These are phyloP conservation scores for Cactoblastis cactorum DNA, from an alignment of 2,888 invertebrate species.

Conservation along the genomic window DNA sequence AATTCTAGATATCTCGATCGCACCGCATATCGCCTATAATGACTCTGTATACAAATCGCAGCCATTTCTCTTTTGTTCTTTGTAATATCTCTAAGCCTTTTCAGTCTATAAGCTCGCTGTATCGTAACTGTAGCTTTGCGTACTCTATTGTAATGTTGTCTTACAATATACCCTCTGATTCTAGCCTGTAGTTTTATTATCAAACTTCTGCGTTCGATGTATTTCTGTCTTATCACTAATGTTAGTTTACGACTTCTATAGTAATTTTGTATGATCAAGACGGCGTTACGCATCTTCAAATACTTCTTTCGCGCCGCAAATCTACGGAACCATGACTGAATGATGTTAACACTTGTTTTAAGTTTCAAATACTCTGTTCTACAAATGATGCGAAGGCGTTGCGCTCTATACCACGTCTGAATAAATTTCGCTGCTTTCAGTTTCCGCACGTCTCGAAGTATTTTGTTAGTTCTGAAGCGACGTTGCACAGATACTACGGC, in stretches of 20 bases:
- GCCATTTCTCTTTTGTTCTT: constrained; percentile 40
- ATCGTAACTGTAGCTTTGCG: constrained; percentile 34
- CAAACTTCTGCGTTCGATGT: constrained; percentile 29
- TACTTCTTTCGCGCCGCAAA: constrained; percentile 39
- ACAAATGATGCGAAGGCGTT: constrained; percentile 38
- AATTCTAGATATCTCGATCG: constrained; percentile 44
- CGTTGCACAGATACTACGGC: constrained; percentile 52
- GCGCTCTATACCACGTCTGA: constrained; percentile 57
- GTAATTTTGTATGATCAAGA: constrained; percentile 53
- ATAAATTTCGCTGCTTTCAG: constrained; percentile 48
- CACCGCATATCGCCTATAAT: constrained; percentile 48
- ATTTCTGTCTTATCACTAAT: constrained; percentile 34
- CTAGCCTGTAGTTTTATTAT: constrained; percentile 41
- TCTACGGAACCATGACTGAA: constrained; percentile 62
- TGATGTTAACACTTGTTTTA: constrained; percentile 38
- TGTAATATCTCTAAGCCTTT: constrained; percentile 30
- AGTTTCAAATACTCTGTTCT: constrained; percentile 40
- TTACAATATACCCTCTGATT: constrained; percentile 36
- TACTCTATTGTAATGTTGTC: constrained; percentile 36
- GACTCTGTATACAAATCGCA: constrained; percentile 54
- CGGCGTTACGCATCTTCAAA: constrained; percentile 33
- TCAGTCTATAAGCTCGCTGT: constrained; percentile 52
- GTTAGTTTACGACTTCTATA: constrained; percentile 52
- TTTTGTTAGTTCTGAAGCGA: constrained; percentile 44
- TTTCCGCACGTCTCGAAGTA: constrained; percentile 28